phyloP scores from a whole-genome alignment of 2,113 vertebrate genomes.

The Chaenogobius annularis region DNA sequence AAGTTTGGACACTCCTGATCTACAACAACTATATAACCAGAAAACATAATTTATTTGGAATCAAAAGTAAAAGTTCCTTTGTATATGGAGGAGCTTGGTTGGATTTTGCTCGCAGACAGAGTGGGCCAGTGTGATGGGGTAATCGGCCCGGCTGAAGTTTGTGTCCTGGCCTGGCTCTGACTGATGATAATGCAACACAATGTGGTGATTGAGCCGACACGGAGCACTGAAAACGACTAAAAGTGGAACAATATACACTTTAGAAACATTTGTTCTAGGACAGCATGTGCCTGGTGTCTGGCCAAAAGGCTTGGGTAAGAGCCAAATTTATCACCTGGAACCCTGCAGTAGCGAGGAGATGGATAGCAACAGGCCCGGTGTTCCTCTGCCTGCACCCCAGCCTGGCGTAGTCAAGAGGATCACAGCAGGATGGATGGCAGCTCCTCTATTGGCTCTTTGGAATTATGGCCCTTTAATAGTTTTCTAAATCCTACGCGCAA shows the following conservation, averaged over 20 bases:
- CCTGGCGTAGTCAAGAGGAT: conserved; percentile 39
- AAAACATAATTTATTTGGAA: background rate
- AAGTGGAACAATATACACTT: conserved; percentile 61
- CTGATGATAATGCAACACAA: conserved; percentile 45
- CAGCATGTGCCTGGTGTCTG: conserved; percentile 64
- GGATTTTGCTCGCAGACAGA: conserved; percentile 25
- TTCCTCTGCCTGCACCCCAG: conserved; percentile 48
- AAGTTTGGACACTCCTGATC: too few relatives aligned
- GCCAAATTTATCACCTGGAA: conserved; percentile 60
- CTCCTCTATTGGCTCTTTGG: conserved; percentile 31
- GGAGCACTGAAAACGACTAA: conserved; percentile 47
- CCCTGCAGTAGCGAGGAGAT: conserved; percentile 56
- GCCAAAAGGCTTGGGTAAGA: conserved; percentile 61
- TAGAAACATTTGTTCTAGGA: conserved; percentile 60
- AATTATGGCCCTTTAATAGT: conserved; percentile 16
- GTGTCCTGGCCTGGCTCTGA: conserved; percentile 32
- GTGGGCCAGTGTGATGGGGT: conserved; percentile 35
- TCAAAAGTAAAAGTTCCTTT: background rate
- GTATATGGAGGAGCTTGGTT: background rate
- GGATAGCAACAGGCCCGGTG: conserved; percentile 47
- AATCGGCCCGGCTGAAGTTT: conserved; percentile 47
- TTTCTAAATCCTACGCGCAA: conserved; percentile 1
- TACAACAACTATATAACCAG: too few relatives aligned
- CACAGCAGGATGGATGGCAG: conserved; percentile 33
- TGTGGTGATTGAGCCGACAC: conserved; percentile 49